Evolutionary conservation across 1,140 invertebrate species (phyloP).

Genomic region (Potamilus streckersoni): DNA sequence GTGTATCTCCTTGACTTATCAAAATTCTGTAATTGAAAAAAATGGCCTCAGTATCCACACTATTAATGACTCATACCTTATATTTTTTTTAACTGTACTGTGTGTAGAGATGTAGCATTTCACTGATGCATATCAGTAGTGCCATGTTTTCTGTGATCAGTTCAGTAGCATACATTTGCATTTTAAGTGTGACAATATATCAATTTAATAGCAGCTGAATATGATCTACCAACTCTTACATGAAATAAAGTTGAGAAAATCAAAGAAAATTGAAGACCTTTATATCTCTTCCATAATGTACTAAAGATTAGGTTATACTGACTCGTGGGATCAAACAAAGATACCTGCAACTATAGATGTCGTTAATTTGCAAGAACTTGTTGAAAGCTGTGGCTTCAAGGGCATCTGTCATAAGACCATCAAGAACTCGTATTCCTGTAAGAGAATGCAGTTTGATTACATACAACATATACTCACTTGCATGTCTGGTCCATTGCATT

Average conservation of each 20-base stretch:
- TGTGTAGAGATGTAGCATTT: too few species aligned
- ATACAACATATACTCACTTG: too few species aligned
- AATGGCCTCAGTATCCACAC: too few species aligned
- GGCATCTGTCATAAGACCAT: conserved; percentile 68
- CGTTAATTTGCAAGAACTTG: conserved; percentile 65
- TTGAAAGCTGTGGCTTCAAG: conserved; percentile 68
- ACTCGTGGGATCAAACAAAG: background rate
- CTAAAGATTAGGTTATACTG: background rate
- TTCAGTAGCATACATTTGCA: background rate
- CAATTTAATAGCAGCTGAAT: background rate
- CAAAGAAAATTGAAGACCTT: background rate
- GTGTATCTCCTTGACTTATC: too few species aligned
- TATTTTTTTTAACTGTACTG: too few species aligned
- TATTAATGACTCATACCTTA: too few species aligned
- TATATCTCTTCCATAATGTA: background rate
- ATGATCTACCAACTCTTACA: background rate
- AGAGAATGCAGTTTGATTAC: background rate
- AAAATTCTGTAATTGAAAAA: too few species aligned
- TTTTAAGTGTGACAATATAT: too few species aligned
- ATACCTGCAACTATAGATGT: conserved; percentile 70
- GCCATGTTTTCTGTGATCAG: too few species aligned
- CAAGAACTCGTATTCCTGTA: conserved; percentile 65
- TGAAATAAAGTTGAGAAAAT: background rate
- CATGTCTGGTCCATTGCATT: too few species aligned
- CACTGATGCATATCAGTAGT: too few species aligned